Conservation (phyloP, 1,140 invertebrate species). For the Magallana gigas region DNA sequence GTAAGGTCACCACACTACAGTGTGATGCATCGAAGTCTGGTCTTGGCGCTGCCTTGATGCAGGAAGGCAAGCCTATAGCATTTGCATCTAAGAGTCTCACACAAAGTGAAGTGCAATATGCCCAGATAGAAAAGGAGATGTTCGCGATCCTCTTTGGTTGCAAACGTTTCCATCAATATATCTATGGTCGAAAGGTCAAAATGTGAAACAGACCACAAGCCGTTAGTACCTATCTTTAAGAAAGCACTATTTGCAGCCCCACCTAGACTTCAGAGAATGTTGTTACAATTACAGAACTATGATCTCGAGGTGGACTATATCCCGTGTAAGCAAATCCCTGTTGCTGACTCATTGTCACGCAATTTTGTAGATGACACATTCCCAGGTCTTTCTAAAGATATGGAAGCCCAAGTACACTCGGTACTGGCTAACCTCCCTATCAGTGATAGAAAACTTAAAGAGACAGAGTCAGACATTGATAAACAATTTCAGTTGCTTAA, state of each 20-base stretch:
- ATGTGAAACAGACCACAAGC: slow-evolving; percentile 58
- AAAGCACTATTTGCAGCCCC: slow-evolving; percentile 50
- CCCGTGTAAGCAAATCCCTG: too few species aligned
- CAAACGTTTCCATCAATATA: too few species aligned
- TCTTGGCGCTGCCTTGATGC: slow-evolving; percentile 77
- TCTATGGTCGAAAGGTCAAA: too few species aligned
- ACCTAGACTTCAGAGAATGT: slow-evolving; percentile 62
- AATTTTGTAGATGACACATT: slow-evolving; percentile 45
- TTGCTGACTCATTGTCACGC: slow-evolving; percentile 34
- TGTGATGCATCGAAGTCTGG: slow-evolving; percentile 68
- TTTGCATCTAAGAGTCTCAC: slow-evolving; percentile 78
- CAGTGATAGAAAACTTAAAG: slow-evolving; percentile 48
- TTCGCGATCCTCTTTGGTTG: too few species aligned
- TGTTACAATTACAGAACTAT: slow-evolving; percentile 55
- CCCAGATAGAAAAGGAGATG: slow-evolving; percentile 79
- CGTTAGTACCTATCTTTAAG: slow-evolving; percentile 68
- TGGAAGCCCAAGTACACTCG: slow-evolving; percentile 46
- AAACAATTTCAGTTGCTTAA: slow-evolving; percentile 33
- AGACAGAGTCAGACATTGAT: neutral
- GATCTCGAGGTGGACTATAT: slow-evolving; percentile 58
- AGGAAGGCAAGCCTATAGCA: slow-evolving; percentile 78
- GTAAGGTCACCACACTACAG: slow-evolving; percentile 42
- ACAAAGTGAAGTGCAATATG: slow-evolving; percentile 66
- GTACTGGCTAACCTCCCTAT: slow-evolving; percentile 43
- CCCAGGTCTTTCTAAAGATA: slow-evolving; percentile 32